Base-by-base conservation (phyloP, 2,797 vertebrate species). In the Babyrousa celebensis region DNA sequence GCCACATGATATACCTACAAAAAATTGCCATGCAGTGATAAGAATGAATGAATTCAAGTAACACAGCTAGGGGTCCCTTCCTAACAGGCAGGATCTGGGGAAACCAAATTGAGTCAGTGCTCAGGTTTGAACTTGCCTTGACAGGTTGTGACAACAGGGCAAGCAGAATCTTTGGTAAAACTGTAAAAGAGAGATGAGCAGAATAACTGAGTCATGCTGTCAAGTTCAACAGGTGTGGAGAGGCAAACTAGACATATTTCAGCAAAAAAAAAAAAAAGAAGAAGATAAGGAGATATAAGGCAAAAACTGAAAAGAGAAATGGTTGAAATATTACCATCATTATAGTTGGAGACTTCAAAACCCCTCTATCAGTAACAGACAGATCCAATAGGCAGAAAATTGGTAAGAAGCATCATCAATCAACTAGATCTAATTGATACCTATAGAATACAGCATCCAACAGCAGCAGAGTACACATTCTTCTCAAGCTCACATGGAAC, bases 41-140 rank as follows among this genome's bases (percentile, higher is more conserved):
- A 96, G 48, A n/a, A 91, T 40, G 54, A 87, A 79, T 80, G 77
- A 86, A 88, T 86, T 68, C 58, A 80, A 84, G 62, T 29, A 91
- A 84, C 5, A 82, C 16, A 72, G 5, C 20, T 84, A 83, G 1
- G 48, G 89, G 40, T 16, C 27, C 65, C 9, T 92, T 83, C 43
- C 36, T 56, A 54, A 75, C 0, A 78, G 29, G n/a, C 23, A 77
- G 56, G 27, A 87, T n/a, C 32, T 80, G n/a, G 32, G 48, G 21
- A 74, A 72, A 85, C 16, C 79, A 12, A 11, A 74, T 43, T 52
- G 68, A 85, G 5, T 86, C 43, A 52, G 52, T n/a, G 4, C 1
- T 58, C 23, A 52, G 25, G 58, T 60, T 82, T 85, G 43, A 93
- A 85, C 43, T 72, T 92, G 58, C 52, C 85, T 72, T 89, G 21